Conservation (phyloP, 2,797 vertebrate species). For the Hylomyscus alleni region DNA sequence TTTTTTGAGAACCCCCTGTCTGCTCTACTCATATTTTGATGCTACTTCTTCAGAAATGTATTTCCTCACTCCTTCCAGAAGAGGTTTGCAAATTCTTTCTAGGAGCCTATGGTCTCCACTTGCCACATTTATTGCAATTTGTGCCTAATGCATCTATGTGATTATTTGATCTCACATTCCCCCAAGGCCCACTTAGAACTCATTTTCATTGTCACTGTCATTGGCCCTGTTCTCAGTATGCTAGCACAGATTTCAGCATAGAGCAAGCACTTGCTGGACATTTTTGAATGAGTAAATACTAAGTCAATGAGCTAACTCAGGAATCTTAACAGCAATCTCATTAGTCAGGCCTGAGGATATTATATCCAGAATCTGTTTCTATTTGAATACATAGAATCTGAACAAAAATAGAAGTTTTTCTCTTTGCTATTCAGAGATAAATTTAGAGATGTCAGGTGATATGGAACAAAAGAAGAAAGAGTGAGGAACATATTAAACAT, state of each 20-base stretch:
- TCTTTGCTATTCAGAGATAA: background rate
- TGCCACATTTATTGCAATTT: background rate
- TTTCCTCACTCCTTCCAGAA: background rate
- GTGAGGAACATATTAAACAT: background rate
- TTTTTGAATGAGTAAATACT: background rate
- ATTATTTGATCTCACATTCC: background rate
- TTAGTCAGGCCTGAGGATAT: background rate
- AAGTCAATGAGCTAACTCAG: constrained; percentile 26
- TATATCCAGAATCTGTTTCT: background rate
- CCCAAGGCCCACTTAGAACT: background rate
- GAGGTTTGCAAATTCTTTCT: background rate
- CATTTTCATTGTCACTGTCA: background rate
- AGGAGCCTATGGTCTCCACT: background rate
- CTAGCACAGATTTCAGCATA: background rate
- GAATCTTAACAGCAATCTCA: background rate
- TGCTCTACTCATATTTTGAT: background rate
- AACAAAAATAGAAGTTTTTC: background rate
- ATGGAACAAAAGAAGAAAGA: background rate
- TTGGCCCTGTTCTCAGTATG: background rate
- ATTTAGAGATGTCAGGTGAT: background rate
- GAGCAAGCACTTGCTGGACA: background rate
- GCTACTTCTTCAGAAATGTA: background rate
- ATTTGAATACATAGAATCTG: background rate
- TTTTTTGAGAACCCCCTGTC: background rate
- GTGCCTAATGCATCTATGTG: background rate